Evolutionary conservation across 2,797 vertebrate species (phyloP).

Genomic region (Columba guinea): DNA sequence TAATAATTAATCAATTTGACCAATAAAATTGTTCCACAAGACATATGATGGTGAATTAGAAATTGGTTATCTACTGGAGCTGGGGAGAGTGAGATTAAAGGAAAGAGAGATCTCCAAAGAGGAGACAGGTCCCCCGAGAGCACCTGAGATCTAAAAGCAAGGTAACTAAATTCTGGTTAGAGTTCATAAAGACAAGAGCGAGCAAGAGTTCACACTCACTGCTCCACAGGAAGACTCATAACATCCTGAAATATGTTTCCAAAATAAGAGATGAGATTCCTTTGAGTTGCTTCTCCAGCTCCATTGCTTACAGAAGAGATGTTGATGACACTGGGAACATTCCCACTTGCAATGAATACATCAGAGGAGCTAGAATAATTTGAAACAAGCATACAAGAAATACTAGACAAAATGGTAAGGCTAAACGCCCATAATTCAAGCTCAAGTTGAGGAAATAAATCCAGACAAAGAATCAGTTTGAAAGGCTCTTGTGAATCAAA

Average conservation of each 20-base stretch:
- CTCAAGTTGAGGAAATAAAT: not conserved
- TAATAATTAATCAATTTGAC: not conserved
- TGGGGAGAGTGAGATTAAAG: not conserved
- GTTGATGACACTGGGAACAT: not conserved
- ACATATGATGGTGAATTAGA: not conserved
- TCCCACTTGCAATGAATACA: not conserved
- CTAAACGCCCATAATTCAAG: not conserved
- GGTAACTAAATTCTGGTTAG: not conserved
- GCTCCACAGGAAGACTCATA: not conserved
- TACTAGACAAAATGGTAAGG: not conserved
- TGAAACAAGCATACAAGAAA: not conserved
- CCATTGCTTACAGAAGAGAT: not conserved
- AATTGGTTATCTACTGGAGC: not conserved
- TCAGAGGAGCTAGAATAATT: not conserved
- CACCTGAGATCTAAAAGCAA: not conserved
- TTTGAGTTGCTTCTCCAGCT: not conserved
- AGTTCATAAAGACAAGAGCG: not conserved
- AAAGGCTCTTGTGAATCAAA: not conserved
- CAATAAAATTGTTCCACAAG: not conserved
- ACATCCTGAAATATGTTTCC: not conserved
- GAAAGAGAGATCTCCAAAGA: not conserved
- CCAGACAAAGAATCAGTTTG: not conserved
- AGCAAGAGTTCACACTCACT: accelerated
- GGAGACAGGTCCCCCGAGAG: not conserved
- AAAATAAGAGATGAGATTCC: not conserved